A percentile compares a stretch with the other conserved stretches of the same genome.
Conservation (phyloP, 1,140 invertebrate genomes). For the Drosophila pseudoananassae region DNA sequence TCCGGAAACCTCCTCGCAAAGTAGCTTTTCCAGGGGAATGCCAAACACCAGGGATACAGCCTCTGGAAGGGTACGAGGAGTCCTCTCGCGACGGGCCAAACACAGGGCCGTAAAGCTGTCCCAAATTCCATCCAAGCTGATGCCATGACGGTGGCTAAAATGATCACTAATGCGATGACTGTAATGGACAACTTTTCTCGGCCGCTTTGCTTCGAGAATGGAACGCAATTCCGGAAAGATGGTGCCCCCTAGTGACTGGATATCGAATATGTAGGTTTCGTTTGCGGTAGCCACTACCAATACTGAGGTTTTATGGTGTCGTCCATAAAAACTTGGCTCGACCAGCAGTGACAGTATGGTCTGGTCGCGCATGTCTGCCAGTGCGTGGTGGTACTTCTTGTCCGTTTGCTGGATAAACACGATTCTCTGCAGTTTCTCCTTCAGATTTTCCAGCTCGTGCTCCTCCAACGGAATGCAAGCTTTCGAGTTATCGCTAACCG, state of each 20-base stretch:
- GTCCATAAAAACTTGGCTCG: slow-evolving; percentile 63
- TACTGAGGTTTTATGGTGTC: slow-evolving; percentile 35
- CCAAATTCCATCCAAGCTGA: slow-evolving; percentile 40
- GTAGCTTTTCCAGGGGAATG: slow-evolving; percentile 28
- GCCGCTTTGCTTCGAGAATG: slow-evolving; percentile 37
- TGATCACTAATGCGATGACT: slow-evolving; percentile 54
- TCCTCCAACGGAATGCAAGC: slow-evolving; percentile 13
- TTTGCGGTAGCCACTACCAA: slow-evolving; percentile 51
- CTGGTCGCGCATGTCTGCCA: slow-evolving; percentile 49
- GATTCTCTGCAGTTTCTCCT: slow-evolving; percentile 33
- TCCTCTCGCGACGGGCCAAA: slow-evolving; percentile 24
- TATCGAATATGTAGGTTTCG: slow-evolving; percentile 53
- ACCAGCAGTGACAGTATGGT: slow-evolving; percentile 42
- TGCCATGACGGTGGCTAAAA: slow-evolving; percentile 26
- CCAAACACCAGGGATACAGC: slow-evolving; percentile 43
- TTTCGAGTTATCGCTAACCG: not conserved
- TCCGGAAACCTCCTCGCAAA: slow-evolving; percentile 38
- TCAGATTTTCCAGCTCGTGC: slow-evolving; percentile 23
- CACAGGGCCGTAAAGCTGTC: slow-evolving; percentile 56
- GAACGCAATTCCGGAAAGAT: slow-evolving; percentile 36
- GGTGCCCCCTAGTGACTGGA: slow-evolving; percentile 44
- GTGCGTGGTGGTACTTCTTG: slow-evolving; percentile 34
- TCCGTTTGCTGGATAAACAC: slow-evolving; percentile 47
- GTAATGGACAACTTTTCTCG: slow-evolving; percentile 59
- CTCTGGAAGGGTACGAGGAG: slow-evolving; percentile 22